Base-by-base conservation (phyloP, 2,888 invertebrate genomes). In the Drosophila anomelani region DNA sequence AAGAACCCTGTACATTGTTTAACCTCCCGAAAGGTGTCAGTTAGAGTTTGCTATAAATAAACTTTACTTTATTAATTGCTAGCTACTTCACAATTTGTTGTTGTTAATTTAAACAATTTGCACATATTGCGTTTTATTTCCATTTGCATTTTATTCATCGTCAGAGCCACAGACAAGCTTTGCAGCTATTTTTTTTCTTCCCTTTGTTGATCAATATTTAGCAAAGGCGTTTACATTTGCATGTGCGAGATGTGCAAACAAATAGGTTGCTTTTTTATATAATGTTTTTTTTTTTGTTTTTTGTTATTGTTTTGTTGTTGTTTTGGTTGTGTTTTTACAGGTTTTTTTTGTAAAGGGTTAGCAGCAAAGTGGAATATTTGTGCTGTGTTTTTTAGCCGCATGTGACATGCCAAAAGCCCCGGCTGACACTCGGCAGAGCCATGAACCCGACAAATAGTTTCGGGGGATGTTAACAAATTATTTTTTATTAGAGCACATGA, bases 371-470 rank as follows among this genome's bases (percentile, higher is more conserved):
- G 39, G 17, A 32, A 49, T 17, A 47, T 41, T 43, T 38, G 26
- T 20, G 23, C 6, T 34, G 23, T 39, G 38, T 26, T 29, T 36
- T 81, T 88, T 88, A 84, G 66, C 69, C 72, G 63, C 32, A 67
- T 67, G 66, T 80, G 83, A 85, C 83, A 80, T 59, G 75, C 46
- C 57, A 80, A 86, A 86, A 83, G 51, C 86, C 73, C 57, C 51
- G 23, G 54, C 56, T 86, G 84, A 82, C 68, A 82, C 36, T 49
- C 64, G 44, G 60, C 58, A 59, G 59, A 70, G 69, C 66, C 86
- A 41, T 32, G 36, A 71, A 59, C 41, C 79, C 54, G n/a, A 43
- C 32, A 56, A 58, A 54, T 41, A 43, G n/a, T 23, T 53, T 36
- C 23, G 5, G 29, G 47, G 44, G 17, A 38, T 70, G 57, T 38